Conservation (phyloP, 2,888 invertebrate species). For the Dicranocentrus wangi region DNA sequence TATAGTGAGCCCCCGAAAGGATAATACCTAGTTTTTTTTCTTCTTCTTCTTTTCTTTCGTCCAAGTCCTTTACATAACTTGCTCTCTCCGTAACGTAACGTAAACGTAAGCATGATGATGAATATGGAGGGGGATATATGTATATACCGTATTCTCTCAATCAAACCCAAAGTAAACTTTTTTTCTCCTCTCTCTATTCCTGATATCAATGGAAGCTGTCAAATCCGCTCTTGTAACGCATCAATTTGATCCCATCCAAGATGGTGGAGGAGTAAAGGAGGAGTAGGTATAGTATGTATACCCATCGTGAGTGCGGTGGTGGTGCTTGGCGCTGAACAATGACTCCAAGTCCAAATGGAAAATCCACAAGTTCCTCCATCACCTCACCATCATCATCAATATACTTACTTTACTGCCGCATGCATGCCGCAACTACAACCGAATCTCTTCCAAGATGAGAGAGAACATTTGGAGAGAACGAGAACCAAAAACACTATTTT, state of each 20-base stretch:
- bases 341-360: conserved; percentile 23
- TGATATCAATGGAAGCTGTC: conserved; percentile 38
- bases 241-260: conserved; percentile 27
- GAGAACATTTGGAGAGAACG: conserved; percentile 17
- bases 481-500: conserved; percentile 11
- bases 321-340: too few relatives aligned
- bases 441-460: neutral
- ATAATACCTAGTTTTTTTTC: too few relatives aligned
- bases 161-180: too few relatives aligned
- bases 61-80: neutral
- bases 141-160: too few relatives aligned
- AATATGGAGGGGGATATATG: too few relatives aligned
- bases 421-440: neutral
- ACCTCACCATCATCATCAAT: conserved; percentile 3
- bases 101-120: too few relatives aligned
- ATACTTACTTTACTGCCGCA: neutral
- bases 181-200: neutral
- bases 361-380: conserved; percentile 45
- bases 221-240: conserved; percentile 37
- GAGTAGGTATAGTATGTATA: too few relatives aligned
- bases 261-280: conserved; percentile 9
- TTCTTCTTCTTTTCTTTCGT: too few relatives aligned
- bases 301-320: too few relatives aligned
- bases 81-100: too few relatives aligned
- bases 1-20: neutral